Evolutionary conservation across 2,888 invertebrate genomes (phyloP).

Genomic region (Spialia ferax): DNA sequence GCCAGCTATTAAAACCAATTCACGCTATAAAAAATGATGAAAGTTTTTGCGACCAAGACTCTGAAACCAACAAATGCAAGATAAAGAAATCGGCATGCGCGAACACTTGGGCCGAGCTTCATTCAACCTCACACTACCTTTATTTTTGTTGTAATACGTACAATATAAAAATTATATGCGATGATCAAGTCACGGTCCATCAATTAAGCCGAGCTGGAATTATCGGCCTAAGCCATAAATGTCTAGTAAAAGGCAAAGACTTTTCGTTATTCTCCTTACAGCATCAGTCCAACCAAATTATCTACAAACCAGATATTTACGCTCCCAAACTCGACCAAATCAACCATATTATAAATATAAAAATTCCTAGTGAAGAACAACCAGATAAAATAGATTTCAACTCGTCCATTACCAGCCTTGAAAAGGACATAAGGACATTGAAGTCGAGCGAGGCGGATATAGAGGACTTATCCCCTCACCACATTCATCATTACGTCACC

Average conservation of each 20-base stretch:
- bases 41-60: not conserved
- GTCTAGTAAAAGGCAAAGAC: conserved; percentile 35
- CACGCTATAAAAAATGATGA: not conserved
- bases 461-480: not conserved
- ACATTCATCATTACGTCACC: conserved; percentile 6
- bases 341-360: conserved; percentile 26
- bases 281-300: conserved; percentile 23
- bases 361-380: conserved; percentile 5
- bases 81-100: not conserved
- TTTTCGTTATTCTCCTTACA: conserved; percentile 33
- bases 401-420: not conserved
- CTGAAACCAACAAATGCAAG: not conserved
- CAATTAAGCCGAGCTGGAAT: conserved; percentile 23
- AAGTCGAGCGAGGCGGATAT: not conserved
- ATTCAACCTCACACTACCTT: conserved; percentile 19
- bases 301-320: conserved; percentile 12
- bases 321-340: conserved; percentile 30
- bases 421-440: not conserved
- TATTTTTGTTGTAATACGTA: conserved; percentile 35
- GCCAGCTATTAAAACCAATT: conserved; percentile 32
- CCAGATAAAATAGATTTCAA: not conserved
- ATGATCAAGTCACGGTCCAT: conserved; percentile 19
- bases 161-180: conserved; percentile 31
- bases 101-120: not conserved
- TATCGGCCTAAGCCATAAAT: conserved; percentile 22